Evolutionary conservation across 2,888 invertebrate species (phyloP), one percentile per base, ranked within the genome.

Genomic region (Crioceris asparagi): DNA sequence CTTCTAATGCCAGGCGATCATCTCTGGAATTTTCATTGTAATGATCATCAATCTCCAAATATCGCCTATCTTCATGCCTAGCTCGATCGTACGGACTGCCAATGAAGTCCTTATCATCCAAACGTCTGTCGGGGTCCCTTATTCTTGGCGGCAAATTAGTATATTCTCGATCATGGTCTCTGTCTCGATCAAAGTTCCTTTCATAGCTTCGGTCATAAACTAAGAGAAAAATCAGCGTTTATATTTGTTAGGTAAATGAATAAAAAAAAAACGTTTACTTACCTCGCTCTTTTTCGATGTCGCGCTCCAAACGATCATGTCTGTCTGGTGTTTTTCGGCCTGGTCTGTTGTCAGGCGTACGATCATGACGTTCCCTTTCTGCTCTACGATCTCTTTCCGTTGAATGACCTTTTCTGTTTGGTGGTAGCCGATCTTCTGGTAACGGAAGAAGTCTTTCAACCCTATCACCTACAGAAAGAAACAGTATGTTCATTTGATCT

Each of bases 401-500:
- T 43, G 60, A 60, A 45, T 60, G 60, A 29, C 55, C 56, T 25
- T 56, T 51, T 8, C 54, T 48, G 12, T 45, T 43, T n/a, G 62
- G 58, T 5, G 63, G 59, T 35, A 79, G 64, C 4, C 81, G 66
- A 50, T 79, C 79, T 41, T 76, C 74, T 10, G 75, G 74, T 34
- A 77, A 65, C 1, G 77, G 77, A 17, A 79, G 56, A 21, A 79
- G 61, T 29, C 79, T 67, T 52, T 79, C 78, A 52, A 72, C 71
- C 33, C 51, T 70, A 51, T 73, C 66, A 10, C 61, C 50, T 50
- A 36, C 4, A 18, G 32, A 16, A n/a, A 4, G 14, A 14, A 29
- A 23, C 14, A 29, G 10, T 17, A 10, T 21, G 21, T 21, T 7
- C 6, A 21, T 6, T 21, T 21, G 10, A 10, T 10, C 7, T 7